These are phyloP conservation scores for Drosophila mercatorum DNA, from an alignment of 2,888 invertebrate genomes.

Conservation along the genomic window DNA sequence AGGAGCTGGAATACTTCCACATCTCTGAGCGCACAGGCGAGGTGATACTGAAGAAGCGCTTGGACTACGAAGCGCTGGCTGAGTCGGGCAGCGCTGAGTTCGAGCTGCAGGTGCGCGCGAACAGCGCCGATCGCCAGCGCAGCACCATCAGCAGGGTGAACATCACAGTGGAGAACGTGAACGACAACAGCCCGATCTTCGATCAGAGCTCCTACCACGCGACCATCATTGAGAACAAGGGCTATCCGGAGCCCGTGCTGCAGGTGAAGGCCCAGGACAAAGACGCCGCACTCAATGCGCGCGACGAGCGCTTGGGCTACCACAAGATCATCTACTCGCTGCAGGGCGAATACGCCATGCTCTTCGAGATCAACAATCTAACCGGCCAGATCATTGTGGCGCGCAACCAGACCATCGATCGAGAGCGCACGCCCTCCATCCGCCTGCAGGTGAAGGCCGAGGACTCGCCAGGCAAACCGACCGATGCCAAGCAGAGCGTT, in stretches of 20 bases:
- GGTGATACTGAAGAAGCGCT: constrained; percentile 89
- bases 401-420: constrained; percentile 88
- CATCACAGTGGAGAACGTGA: constrained; percentile 90
- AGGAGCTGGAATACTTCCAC: constrained; percentile 86
- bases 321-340: constrained; percentile 90
- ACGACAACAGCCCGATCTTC: constrained; percentile 91
- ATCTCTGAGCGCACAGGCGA: constrained; percentile 89
- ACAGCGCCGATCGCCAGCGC: constrained; percentile 82
- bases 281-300: constrained; percentile 87
- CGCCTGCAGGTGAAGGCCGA: constrained; percentile 90
- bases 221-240: constrained; percentile 89
- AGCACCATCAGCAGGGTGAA: constrained; percentile 89
- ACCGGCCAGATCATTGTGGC: constrained; percentile 89
- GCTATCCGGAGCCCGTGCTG: constrained; percentile 88
- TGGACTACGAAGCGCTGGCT: constrained; percentile 91
- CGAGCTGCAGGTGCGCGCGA: constrained; percentile 86
- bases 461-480: constrained; percentile 90
- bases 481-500: constrained; percentile 88
- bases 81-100: constrained; percentile 82
- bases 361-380: constrained; percentile 89
- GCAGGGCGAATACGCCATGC: constrained; percentile 89
- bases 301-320: constrained; percentile 87
- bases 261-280: constrained; percentile 90
- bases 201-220: constrained; percentile 89
- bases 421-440: constrained; percentile 89